A percentile compares a stretch with the other conserved stretches of the same genome.
These are phyloP conservation scores for Sarotherodon lohbergeri DNA, from an alignment of 2,113 vertebrate species.

Conservation along the genomic window DNA sequence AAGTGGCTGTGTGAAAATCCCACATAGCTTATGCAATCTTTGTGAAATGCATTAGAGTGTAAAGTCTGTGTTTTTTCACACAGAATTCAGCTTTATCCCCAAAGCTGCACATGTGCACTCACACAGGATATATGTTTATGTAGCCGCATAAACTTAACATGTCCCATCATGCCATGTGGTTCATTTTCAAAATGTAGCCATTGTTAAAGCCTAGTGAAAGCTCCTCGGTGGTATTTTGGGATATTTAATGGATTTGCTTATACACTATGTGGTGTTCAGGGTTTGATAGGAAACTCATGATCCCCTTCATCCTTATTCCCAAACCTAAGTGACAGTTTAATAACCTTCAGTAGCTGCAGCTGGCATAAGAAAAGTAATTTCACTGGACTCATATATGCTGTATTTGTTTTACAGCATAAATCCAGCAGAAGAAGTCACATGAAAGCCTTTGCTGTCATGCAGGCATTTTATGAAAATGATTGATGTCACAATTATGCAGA, in stretches of 20 bases:
- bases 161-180: neutral
- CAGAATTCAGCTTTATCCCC: neutral
- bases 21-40: neutral
- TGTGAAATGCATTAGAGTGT: neutral
- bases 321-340: neutral
- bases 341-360: neutral
- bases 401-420: neutral
- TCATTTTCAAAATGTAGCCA: neutral
- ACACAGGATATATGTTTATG: neutral
- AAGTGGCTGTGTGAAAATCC: neutral
- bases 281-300: neutral
- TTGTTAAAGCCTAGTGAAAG: neutral
- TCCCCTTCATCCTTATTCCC: neutral
- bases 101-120: neutral
- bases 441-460: neutral
- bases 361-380: neutral
- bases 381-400: neutral
- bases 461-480: neutral
- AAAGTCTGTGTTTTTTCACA: neutral
- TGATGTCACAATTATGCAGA: neutral
- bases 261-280: neutral
- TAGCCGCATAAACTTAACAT: neutral
- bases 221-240: neutral
- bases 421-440: neutral
- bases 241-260: neutral